Evolutionary conservation across 2,888 invertebrate genomes (phyloP), one percentile per base, ranked within the genome.

Genomic region (Gymnocheta viridis): DNA sequence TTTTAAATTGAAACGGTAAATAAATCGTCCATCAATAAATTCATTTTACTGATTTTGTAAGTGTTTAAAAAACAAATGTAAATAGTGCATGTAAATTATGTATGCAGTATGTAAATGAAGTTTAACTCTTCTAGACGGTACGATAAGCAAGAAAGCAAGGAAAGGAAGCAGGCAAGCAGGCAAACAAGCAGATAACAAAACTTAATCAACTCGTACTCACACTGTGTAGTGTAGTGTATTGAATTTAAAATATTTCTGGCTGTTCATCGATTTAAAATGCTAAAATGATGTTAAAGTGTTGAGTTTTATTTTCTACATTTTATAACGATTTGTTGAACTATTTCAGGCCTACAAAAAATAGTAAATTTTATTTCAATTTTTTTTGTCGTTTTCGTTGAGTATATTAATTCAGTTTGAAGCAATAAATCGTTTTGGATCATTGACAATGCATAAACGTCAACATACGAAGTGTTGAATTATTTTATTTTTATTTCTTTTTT

Each of bases 381-480:
- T 29, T 38, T 7, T 56, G 19, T 76, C 17, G 41, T 66, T 76
- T 51, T n/a, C n/a, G n/a, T n/a, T n/a, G 66, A 81, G 60, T 81
- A 41, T 64, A 84, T 84, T 84, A 84, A 84, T 84, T 81, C 84
- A 82, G 56, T 62, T 51, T 64, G 69, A 29, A 14, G 82, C 81
- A 69, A 82, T 84, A 84, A 84, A 84, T 84, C 73, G 84, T 73
- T 78, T 82, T 78, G 84, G 82, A 84, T 84, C 84, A 84, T 81
- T 84, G 84, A 51, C 82, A 82, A 84, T 82, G 77, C 84, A 84
- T 82, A 84, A 84, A 82, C 72, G 69, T 78, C 82, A 67, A 51
- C 79, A 51, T 49, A 77, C 47, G 38, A 69, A 77, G 60, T 73
- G 24, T 70, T 41, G 19, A n/a, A n/a, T n/a, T n/a, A n/a, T n/a